Conservation (phyloP, 92 coral and sea anemone genomes). For the Umimayanthus kanabou region DNA sequence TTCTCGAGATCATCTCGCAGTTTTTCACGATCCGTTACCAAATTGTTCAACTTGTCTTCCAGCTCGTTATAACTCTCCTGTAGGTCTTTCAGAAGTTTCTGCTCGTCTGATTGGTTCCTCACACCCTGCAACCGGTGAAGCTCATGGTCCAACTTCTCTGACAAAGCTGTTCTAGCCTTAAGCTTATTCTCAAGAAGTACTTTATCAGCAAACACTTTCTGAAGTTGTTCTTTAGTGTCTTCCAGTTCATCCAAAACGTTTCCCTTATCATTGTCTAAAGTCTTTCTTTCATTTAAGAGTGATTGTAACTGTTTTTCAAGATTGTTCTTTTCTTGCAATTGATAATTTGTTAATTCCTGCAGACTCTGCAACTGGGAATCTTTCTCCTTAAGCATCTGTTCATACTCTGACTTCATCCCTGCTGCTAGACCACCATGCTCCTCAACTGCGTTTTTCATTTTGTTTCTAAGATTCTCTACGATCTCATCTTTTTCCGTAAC, state of each 20-base stretch:
- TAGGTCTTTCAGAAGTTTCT: slow-evolving; percentile 46
- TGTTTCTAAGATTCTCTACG: slow-evolving; percentile 53
- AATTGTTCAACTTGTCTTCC: slow-evolving; percentile 47
- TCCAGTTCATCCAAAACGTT: slow-evolving; percentile 38
- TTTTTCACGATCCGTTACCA: slow-evolving; percentile 62
- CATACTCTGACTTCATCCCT: slow-evolving; percentile 54
- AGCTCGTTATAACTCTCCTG: slow-evolving; percentile 52
- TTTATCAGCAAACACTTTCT: slow-evolving; percentile 41
- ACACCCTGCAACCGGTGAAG: slow-evolving; percentile 62
- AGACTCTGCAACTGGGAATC: slow-evolving; percentile 42
- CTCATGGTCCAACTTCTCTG: slow-evolving; percentile 64
- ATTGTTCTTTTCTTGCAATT: slow-evolving; percentile 30
- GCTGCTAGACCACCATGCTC: slow-evolving; percentile 53
- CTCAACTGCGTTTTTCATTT: slow-evolving; percentile 47
- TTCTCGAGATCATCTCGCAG: slow-evolving; percentile 64
- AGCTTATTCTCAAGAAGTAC: slow-evolving; percentile 55
- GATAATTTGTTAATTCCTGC: slow-evolving; percentile 6
- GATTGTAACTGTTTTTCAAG: slow-evolving; percentile 50
- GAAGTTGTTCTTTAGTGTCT: slow-evolving; percentile 51
- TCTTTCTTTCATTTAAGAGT: slow-evolving; percentile 47
- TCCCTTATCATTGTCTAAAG: slow-evolving; percentile 49
- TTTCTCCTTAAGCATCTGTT: slow-evolving; percentile 52
- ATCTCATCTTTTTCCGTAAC: slow-evolving; percentile 69
- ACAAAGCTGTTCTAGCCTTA: slow-evolving; percentile 42
- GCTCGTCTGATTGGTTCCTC: slow-evolving; percentile 58